Conservation (phyloP, 2,797 vertebrate species). For the Galaxias olidus region DNA sequence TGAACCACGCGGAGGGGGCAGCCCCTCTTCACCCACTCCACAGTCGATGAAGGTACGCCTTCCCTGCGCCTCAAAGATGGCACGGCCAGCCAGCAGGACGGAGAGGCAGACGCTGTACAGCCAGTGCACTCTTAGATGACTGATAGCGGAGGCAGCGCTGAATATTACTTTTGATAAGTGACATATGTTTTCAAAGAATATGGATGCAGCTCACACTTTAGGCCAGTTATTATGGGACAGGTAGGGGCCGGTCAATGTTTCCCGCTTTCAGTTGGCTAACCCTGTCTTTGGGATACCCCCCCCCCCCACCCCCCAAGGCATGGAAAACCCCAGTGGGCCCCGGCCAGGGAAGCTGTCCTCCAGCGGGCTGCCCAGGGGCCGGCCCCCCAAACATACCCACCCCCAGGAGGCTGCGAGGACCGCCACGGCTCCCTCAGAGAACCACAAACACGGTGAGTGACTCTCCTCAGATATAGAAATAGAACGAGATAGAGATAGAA, state of each 20-base stretch:
- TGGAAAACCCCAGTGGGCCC: constrained; percentile 76
- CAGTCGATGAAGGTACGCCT: constrained; percentile 54
- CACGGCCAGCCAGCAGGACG: constrained; percentile 12
- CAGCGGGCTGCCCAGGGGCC: constrained; percentile 67
- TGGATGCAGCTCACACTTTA: too few species aligned
- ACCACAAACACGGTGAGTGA: constrained; percentile 77
- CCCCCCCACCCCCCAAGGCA: constrained; percentile 52
- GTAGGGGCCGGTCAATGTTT: too few species aligned
- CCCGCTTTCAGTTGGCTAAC: too few species aligned
- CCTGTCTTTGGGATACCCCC: too few species aligned
- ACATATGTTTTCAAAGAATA: too few species aligned
- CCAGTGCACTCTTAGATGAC: constrained; percentile 35
- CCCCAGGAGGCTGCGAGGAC: constrained; percentile 66
- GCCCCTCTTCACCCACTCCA: constrained; percentile 58
- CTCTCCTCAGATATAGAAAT: not conserved
- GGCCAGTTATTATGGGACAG: too few species aligned
- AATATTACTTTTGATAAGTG: constrained; percentile 39
- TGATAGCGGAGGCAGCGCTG: constrained; percentile 27
- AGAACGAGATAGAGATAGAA: not conserved
- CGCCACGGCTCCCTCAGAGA: constrained; percentile 59
- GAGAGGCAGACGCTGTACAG: not conserved
- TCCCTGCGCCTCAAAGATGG: constrained; percentile 39
- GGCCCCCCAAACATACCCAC: constrained; percentile 70
- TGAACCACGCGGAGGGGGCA: constrained; percentile 71
- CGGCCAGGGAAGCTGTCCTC: constrained; percentile 74